phyloP scores from a whole-genome alignment of 1,140 invertebrate genomes.

The Bursaphelenchus mucronatus region DNA sequence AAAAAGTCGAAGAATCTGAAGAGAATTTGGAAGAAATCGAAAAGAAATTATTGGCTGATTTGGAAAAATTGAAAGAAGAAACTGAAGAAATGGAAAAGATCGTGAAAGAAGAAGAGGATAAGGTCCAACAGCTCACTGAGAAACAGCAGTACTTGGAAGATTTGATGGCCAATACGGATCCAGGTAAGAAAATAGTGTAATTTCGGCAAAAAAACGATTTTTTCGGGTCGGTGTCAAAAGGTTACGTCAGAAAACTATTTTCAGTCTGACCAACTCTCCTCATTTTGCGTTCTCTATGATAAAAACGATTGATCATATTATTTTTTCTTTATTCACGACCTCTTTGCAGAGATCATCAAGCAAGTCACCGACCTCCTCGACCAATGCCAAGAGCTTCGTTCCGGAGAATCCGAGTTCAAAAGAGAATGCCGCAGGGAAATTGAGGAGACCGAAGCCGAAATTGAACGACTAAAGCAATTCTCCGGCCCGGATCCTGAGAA shows the following conservation, averaged over 20 bases:
- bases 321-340: neutral
- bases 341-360: slow-evolving; percentile 66
- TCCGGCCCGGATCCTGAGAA: slow-evolving; percentile 43
- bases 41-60: slow-evolving; percentile 9
- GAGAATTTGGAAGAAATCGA: neutral
- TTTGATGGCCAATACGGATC: slow-evolving; percentile 7
- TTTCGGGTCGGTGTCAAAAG: neutral
- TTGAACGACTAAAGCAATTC: slow-evolving; percentile 59
- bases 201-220: too few relatives aligned
- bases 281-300: too few relatives aligned
- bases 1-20: neutral
- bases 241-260: neutral
- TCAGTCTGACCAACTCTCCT: too few relatives aligned
- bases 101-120: slow-evolving; percentile 44
- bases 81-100: slow-evolving; percentile 50
- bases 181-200: neutral
- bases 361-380: slow-evolving; percentile 69
- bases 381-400: slow-evolving; percentile 72
- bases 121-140: slow-evolving; percentile 26
- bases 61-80: slow-evolving; percentile 23
- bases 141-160: slow-evolving; percentile 15
- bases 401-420: slow-evolving; percentile 72
- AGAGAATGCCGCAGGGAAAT: slow-evolving; percentile 70
- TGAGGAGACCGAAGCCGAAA: slow-evolving; percentile 61
- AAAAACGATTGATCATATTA: slow-evolving; percentile 12